Base-by-base conservation (phyloP, 2,888 invertebrate genomes). In the Phragmatobia fuliginosa region DNA sequence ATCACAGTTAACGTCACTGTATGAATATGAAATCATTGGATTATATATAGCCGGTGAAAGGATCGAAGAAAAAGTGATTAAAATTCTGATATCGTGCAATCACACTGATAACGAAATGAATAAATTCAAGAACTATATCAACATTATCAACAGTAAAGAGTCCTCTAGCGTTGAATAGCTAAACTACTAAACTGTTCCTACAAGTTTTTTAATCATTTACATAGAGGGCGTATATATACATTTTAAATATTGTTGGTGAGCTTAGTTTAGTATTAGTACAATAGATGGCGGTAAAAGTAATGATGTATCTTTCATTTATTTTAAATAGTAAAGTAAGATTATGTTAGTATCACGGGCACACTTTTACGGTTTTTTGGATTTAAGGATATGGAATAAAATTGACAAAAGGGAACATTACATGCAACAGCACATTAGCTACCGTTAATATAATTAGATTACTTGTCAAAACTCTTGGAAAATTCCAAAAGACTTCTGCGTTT, bases 211-310 rank as follows among this genome's bases (percentile, higher is more conserved):
- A 28, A 2, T 8, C 2, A 25, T 25, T 28, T 38, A n/a, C 18
- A 16, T 69, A 69, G 69, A 66, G 65, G 65, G 69, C 69, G 52
- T 7, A 65, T 16, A 8, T 2, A 16, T 32, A 62, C 28, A 62
- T 3, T 52, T 3, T 52, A 25, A 61, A 36, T 7, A 0, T 4
- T n/a, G n/a, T n/a, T n/a, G 28, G 8, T 41, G 14, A 7, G 16
- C 25, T 7, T 3, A 10, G 33, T 25, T 1, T 0, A 10, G 21
- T 1, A 2, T 10, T 8, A 10, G 2, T 41, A 38, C 28, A 11
- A 25, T 62, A 62, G 62, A 41, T 62, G 38, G 62, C 38, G 8
- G 10, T 25, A 11, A 25, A 52, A 14, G 25, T n/a, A 10, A 4
- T 6, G 8, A 38, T 10, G 8, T n/a, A 10, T 38, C 3, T 14